Base-by-base conservation (phyloP, 2,797 vertebrate species). In the Ceryle rudis region DNA sequence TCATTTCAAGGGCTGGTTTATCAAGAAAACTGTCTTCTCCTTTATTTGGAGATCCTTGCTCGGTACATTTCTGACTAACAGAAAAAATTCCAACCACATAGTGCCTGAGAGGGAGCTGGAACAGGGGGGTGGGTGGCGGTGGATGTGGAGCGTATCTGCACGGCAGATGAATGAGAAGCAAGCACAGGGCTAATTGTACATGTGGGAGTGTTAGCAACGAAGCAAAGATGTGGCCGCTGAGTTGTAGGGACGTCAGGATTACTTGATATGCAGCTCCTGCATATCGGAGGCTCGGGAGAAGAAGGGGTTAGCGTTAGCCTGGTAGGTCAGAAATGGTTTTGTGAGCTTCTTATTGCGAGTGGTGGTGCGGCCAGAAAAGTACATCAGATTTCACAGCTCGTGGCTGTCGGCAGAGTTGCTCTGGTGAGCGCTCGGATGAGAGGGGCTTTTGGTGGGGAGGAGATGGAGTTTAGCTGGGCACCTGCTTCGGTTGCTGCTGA, bases 71-170 rank as follows among this genome's bases (percentile, higher is more conserved):
- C 39, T 72, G 58, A 57, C 35, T 21, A 42, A 54, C 2, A 1
- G 78, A 71, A 49, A 11, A 70, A 66, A 46, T 66, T 75, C 71
- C 62, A 67, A 75, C 15, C 88, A 11, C 66, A 2, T 0, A 12
- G 77, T 2, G 81, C 77, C 73, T 52, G 8, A 14, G 81, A 58
- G 77, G 14, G 81, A 82, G 78, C n/a, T 2, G 89, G 70, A n/a
- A 0, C 4, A 1, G 80, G 57, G 23, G 33, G 14, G 62, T 3
- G 64, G 39, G 75, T 19, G 42, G 70, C n/a, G 1, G 4, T 26
- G 86, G 18, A 1, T 0, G 0, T 2, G 9, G 31, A 42, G 35
- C 0, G 2, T 12, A 6, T 41, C 81, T 13, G 42, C 4, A 1
- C 18, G 2, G 88, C 3, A 2, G 81, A 14, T n/a, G 62, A 46